Base-by-base conservation (phyloP, 2,888 invertebrate genomes). In the Cheilosia grossa region DNA sequence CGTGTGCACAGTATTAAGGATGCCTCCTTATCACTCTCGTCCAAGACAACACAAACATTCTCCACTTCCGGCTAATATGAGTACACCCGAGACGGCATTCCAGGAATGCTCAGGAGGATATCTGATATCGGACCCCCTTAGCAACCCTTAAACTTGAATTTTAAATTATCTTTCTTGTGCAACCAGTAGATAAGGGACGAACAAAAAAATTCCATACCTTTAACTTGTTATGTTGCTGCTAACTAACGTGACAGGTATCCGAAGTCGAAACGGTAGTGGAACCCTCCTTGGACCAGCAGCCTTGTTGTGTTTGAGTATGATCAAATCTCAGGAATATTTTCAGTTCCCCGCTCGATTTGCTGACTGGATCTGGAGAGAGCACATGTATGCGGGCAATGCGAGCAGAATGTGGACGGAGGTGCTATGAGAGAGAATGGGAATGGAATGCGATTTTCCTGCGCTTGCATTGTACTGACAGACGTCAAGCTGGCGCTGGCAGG, bases 1-100 rank as follows among this genome's bases (percentile, higher is more conserved):
- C 74, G 69, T 74, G 74, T 54, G 67, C 24, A 75, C 69, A 75
- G 69, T 81, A 75, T 75, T 56, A 81, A 74, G 27, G 61, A 81
- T 66, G 53, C 61, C 37, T 81, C 44, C 56, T 69, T 69, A 59
- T 74, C 69, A 51, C 73, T 80, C 40, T 33, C 13, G 33, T 58
- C 7, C 58, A 37, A 44, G 27, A 15, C 67, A 67, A 63, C 58
- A 15, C 49, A 79, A 63, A 70, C 51, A 64, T 72, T 70, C 49
- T 33, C 58, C 61, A 17, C 40, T 24, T 15, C 40, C 17, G 69
- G 59, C 67, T 69, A 77, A 69, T 69, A 61, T 77, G 13, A 21
- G 33, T 27, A 53, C 67, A 44, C 67, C 53, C 58, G 33, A 53
- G 44, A 59, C 49, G 54, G 53, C 27, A 75, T 66, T 51, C 54